A percentile compares a stretch with the other conserved stretches of the same genome.
Evolutionary conservation across 2,113 vertebrate genomes (phyloP).

Genomic region (Capreolus pygargus): DNA sequence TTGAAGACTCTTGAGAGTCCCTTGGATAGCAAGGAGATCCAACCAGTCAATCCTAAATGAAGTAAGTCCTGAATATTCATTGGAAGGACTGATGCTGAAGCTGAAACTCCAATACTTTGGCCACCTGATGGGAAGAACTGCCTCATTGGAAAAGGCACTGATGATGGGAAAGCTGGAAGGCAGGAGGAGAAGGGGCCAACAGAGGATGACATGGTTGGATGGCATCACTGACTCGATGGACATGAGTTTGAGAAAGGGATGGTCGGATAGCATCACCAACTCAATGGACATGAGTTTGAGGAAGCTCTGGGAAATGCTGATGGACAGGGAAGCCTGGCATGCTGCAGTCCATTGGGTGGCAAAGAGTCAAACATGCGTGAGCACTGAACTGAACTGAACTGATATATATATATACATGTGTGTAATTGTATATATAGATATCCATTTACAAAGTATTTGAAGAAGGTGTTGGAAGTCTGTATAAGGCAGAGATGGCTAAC

Average conservation of each 20-base stretch:
- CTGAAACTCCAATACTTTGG: background rate
- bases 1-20: background rate
- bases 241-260: background rate
- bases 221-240: background rate
- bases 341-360: background rate
- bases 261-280: background rate
- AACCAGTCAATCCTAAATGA: background rate
- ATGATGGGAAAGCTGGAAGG: background rate
- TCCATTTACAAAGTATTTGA: background rate
- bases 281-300: background rate
- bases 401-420: accelerated
- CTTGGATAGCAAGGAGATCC: accelerated
- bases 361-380: background rate
- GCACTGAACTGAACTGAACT: background rate
- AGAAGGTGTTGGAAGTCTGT: background rate
- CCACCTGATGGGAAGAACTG: background rate
- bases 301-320: background rate
- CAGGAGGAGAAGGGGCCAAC: background rate
- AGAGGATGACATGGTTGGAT: background rate
- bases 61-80: background rate
- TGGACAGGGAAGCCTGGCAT: background rate
- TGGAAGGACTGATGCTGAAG: background rate
- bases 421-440: background rate
- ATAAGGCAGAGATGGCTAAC: too few relatives aligned
- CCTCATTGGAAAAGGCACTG: background rate